A percentile compares a stretch with the other conserved stretches of the same genome.
These are phyloP conservation scores for Enteromius fasciolatus DNA, from an alignment of 2,797 vertebrate genomes.

Conservation along the genomic window DNA sequence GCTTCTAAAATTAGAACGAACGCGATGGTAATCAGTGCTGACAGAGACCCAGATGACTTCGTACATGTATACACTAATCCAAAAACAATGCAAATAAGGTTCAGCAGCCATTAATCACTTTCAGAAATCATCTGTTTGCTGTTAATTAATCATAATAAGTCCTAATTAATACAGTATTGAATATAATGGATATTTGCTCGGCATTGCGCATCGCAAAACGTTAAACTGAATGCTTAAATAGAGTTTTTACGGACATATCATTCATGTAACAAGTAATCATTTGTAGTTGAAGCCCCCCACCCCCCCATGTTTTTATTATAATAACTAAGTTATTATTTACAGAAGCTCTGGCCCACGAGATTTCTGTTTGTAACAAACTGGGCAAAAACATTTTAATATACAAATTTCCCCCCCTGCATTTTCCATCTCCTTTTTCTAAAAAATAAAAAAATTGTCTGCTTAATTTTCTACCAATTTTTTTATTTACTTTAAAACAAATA, in stretches of 20 bases:
- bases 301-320: neutral
- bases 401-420: neutral
- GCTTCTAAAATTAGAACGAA: conserved; percentile 12
- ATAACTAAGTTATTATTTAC: neutral
- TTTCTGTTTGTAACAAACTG: neutral
- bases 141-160: neutral
- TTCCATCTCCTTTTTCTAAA: neutral
- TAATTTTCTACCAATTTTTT: too few species aligned
- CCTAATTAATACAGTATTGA: conserved; percentile 9
- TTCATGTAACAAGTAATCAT: neutral
- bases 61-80: conserved; percentile 20
- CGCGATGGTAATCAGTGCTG: neutral
- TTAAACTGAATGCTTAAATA: neutral
- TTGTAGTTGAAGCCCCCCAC: neutral
- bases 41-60: conserved; percentile 8
- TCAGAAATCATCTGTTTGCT: conserved; percentile 10
- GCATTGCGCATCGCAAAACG: neutral
- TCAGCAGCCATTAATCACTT: neutral
- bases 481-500: neutral
- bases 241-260: neutral
- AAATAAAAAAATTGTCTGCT: neutral
- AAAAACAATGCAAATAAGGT: neutral
- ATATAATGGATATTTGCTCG: neutral
- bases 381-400: neutral
- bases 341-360: neutral